A percentile compares a stretch with the other conserved stretches of the same genome.
Evolutionary conservation across 2,888 invertebrate genomes (phyloP).

Genomic region (Sabatieria punctata): DNA sequence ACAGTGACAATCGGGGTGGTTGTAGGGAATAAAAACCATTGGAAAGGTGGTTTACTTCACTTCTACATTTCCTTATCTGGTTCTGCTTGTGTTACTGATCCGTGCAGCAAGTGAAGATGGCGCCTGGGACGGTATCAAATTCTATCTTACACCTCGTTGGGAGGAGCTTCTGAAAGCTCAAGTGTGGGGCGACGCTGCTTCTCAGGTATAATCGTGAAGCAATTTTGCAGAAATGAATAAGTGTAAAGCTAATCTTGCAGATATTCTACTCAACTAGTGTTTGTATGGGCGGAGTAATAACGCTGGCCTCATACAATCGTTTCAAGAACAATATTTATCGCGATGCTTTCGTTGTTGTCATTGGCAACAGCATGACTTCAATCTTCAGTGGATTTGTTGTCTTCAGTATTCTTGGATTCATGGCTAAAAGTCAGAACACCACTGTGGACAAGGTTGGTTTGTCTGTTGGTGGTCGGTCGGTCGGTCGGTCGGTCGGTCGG

Average conservation of each 20-base stretch:
- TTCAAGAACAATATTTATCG: constrained; percentile 11
- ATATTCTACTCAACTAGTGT: constrained; percentile 13
- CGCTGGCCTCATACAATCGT: constrained; percentile 11
- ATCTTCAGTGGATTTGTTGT: constrained; percentile 13
- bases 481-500: no score
- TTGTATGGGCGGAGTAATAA: constrained; percentile 11
- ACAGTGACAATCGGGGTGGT: no score
- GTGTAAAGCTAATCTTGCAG: constrained; percentile 1
- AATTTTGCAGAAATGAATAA: not conserved
- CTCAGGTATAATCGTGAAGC: constrained; percentile 20
- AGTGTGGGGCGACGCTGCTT: constrained; percentile 26
- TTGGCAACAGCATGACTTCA: constrained; percentile 11
- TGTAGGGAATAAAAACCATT: constrained; percentile 10
- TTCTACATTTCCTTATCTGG: constrained; percentile 11
- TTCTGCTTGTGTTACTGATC: constrained; percentile 7
- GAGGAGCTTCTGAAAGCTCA: constrained; percentile 12
- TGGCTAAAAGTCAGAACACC: constrained; percentile 9
- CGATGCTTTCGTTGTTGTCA: constrained; percentile 11
- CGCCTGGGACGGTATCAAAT: constrained; percentile 20
- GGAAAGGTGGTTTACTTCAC: constrained; percentile 13
- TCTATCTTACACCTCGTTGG: constrained; percentile 25
- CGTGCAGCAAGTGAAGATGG: constrained; percentile 19
- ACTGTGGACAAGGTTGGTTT: constrained; percentile 7
- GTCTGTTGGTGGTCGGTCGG: no score
- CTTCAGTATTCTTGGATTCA: constrained; percentile 12